phyloP scores from a whole-genome alignment of 2,797 vertebrate species.

The Sebastolobus altivelis region DNA sequence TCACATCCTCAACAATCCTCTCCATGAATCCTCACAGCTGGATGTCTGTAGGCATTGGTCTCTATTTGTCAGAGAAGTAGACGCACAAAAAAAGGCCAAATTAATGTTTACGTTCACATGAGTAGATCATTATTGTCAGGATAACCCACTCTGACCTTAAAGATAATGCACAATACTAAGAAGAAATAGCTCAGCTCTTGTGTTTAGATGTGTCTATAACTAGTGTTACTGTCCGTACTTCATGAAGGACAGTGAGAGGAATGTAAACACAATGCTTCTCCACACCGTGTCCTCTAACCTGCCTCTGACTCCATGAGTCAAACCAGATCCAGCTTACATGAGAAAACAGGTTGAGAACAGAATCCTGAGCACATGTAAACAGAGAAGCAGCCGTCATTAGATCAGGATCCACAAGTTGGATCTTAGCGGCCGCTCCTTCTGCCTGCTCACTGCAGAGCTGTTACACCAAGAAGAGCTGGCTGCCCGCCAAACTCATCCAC shows the following conservation, averaged over 20 bases:
- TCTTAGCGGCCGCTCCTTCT: slow-evolving; percentile 47
- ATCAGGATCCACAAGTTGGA: slow-evolving; percentile 50
- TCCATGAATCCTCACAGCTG: neutral
- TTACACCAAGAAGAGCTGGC: slow-evolving; percentile 48
- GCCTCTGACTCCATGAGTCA: slow-evolving; percentile 1
- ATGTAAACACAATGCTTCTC: neutral
- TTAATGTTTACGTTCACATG: neutral
- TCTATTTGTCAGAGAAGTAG: neutral
- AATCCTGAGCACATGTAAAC: slow-evolving; percentile 25
- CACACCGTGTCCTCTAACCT: neutral
- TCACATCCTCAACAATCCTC: neutral
- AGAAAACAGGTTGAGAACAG: slow-evolving; percentile 21
- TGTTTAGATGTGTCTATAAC: neutral
- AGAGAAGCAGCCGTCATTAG: slow-evolving; percentile 39
- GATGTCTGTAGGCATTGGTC: neutral
- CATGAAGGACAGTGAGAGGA: neutral
- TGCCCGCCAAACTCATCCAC: slow-evolving; percentile 71
- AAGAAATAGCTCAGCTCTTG: neutral
- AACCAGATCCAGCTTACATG: slow-evolving; percentile 14
- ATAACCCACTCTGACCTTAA: neutral
- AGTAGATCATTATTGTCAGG: neutral
- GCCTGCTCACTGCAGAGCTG: slow-evolving; percentile 40
- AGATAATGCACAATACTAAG: neutral
- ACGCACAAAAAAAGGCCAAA: neutral
- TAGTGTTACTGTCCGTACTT: neutral